Percentiles rank a stretch among this genome's conserved stretches.
phyloP scores from a whole-genome alignment of 1,140 invertebrate species.

The Orchestia grillus region DNA sequence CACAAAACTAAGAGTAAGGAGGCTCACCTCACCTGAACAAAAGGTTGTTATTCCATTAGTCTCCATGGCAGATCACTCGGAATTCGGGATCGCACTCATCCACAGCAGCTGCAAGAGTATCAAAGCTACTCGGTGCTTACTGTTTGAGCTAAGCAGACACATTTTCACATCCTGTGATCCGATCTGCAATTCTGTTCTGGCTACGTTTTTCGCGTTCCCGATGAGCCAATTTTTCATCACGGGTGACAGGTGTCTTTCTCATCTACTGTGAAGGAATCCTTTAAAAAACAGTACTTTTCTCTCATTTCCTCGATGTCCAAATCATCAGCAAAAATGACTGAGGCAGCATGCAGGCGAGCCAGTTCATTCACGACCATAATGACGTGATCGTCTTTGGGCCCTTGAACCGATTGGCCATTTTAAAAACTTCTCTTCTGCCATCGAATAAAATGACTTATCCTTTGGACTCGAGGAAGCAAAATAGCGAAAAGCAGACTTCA shows the following conservation, averaged over 20 bases:
- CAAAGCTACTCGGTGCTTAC: neutral
- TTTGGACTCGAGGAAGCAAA: neutral
- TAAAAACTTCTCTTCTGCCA: conserved; percentile 13
- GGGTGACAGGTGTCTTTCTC: neutral
- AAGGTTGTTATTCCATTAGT: conserved; percentile 9
- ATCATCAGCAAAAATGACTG: neutral
- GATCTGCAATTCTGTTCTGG: neutral
- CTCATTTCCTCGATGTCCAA: neutral
- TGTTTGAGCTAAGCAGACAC: neutral
- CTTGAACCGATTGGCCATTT: conserved; percentile 13
- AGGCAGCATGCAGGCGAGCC: conserved; percentile 33
- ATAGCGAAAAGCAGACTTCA: neutral
- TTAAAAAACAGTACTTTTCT: neutral
- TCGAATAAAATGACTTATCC: conserved; percentile 22
- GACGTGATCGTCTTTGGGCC: neutral
- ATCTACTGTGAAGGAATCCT: neutral
- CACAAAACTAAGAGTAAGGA: too few species aligned
- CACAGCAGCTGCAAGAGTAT: neutral
- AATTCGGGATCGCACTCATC: neutral
- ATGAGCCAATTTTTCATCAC: neutral
- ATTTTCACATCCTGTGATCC: neutral
- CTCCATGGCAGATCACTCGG: neutral
- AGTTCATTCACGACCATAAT: conserved; percentile 20
- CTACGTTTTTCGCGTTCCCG: neutral
- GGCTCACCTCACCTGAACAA: neutral